Conservation (phyloP, 2,888 invertebrate genomes). For the Eurytoma californica region DNA sequence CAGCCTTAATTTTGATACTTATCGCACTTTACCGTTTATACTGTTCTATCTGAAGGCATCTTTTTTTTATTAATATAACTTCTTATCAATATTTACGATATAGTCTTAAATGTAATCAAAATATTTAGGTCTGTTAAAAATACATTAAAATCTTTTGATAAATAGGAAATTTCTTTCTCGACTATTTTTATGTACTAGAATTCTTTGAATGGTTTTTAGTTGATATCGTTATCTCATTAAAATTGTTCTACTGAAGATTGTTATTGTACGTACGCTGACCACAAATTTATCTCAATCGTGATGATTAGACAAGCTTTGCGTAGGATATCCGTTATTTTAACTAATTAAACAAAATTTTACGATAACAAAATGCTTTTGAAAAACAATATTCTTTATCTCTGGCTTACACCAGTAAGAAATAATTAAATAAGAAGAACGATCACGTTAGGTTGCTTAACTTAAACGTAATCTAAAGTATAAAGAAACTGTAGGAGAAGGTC, state of each 20-base stretch:
- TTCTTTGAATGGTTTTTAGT: too few relatives aligned
- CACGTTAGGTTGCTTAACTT: neutral
- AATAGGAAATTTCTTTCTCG: too few relatives aligned
- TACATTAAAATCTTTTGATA: too few relatives aligned
- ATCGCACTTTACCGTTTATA: constrained; percentile 48
- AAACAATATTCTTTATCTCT: neutral
- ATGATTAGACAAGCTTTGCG: constrained; percentile 46
- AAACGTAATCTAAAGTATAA: neutral
- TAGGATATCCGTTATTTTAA: constrained; percentile 48
- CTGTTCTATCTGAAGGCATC: neutral
- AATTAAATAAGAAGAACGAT: neutral
- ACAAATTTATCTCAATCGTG: constrained; percentile 29
- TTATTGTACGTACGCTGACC: constrained; percentile 12
- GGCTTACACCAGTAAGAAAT: neutral
- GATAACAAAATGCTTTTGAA: constrained; percentile 25
- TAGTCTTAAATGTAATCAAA: neutral
- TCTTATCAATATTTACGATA: neutral
- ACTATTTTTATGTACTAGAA: too few relatives aligned
- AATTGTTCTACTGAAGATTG: neutral
- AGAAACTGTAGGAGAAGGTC: neutral
- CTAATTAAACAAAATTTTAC: constrained; percentile 41
- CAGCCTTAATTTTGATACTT: constrained; percentile 45
- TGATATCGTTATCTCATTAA: too few relatives aligned
- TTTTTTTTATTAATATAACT: constrained; percentile 29
- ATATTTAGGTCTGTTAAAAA: too few relatives aligned